These are phyloP conservation scores for Dioctria rufipes DNA, from an alignment of 2,888 invertebrate species.

Conservation along the genomic window DNA sequence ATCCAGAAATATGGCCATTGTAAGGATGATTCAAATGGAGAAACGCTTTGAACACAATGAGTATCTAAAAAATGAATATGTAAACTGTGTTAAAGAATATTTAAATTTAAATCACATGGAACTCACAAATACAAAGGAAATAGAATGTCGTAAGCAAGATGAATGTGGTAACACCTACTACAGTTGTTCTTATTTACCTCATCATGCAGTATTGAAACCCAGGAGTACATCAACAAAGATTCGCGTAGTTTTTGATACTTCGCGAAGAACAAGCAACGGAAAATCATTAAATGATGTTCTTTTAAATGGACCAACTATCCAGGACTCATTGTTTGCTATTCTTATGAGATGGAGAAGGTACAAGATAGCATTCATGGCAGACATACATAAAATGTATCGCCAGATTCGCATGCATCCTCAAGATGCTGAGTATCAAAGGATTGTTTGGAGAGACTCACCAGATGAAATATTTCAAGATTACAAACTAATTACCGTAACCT, in stretches of 20 bases:
- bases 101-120: too few species aligned
- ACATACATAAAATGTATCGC: conserved; percentile 1
- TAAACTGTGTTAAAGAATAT: too few species aligned
- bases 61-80: too few species aligned
- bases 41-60: too few species aligned
- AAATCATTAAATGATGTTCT: not conserved
- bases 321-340: not conserved
- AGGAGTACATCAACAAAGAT: too few species aligned
- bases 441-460: not conserved
- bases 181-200: not conserved
- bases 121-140: too few species aligned
- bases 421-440: not conserved
- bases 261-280: not conserved
- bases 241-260: not conserved
- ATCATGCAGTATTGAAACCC: too few species aligned
- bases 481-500: not conserved
- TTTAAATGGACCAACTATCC: not conserved
- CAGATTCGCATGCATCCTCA: not conserved
- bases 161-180: not conserved
- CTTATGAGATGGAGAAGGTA: not conserved
- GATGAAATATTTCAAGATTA: not conserved
- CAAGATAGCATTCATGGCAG: not conserved
- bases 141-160: too few species aligned
- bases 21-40: too few species aligned
- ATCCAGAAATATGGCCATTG: too few species aligned